These are phyloP conservation scores for Agrilus mali DNA, from an alignment of 2,888 invertebrate species.

Conservation along the genomic window DNA sequence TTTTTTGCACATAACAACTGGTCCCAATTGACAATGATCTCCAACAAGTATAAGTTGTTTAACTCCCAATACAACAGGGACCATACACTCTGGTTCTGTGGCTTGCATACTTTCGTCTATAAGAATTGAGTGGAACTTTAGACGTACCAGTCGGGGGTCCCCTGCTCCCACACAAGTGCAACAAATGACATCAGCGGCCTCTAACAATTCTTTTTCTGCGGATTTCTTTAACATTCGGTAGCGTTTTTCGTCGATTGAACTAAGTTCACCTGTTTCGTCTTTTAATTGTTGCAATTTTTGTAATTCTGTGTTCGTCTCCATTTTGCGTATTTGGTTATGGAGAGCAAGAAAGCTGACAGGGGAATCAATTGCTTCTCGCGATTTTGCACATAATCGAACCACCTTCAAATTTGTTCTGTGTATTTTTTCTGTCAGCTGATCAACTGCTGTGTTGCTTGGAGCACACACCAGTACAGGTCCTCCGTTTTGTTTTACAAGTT, in stretches of 20 bases:
- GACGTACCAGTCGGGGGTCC: constrained; percentile 81
- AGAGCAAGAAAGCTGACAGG: constrained; percentile 93
- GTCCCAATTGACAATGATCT: constrained; percentile 97
- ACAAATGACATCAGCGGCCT: constrained; percentile 97
- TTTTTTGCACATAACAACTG: constrained; percentile 99
- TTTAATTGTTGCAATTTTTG: constrained; percentile 92
- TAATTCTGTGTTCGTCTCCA: constrained; percentile 87
- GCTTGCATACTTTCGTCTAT: constrained; percentile 93
- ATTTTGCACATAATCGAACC: constrained; percentile 93
- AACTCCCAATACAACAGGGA: constrained; percentile 94
- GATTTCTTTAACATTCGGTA: constrained; percentile 83
- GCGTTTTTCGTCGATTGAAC: constrained; percentile 88
- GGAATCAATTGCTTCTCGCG: constrained; percentile 95
- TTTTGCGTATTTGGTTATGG: constrained; percentile 92
- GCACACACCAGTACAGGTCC: constrained; percentile 96
- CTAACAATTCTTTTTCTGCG: constrained; percentile 79
- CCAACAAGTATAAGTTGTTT: constrained; percentile 95
- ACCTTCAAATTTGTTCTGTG: constrained; percentile 90
- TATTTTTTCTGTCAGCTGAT: constrained; percentile 97
- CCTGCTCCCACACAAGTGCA: constrained; percentile 99
- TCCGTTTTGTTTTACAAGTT: constrained; percentile 86
- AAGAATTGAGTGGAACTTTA: constrained; percentile 91
- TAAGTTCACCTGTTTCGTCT: constrained; percentile 96
- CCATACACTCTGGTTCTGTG: constrained; percentile 97
- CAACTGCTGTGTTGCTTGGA: constrained; percentile 98